Evolutionary conservation across 1,140 invertebrate genomes (phyloP), one percentile per base, ranked within the genome.

Genomic region (Megalonaias nervosa): DNA sequence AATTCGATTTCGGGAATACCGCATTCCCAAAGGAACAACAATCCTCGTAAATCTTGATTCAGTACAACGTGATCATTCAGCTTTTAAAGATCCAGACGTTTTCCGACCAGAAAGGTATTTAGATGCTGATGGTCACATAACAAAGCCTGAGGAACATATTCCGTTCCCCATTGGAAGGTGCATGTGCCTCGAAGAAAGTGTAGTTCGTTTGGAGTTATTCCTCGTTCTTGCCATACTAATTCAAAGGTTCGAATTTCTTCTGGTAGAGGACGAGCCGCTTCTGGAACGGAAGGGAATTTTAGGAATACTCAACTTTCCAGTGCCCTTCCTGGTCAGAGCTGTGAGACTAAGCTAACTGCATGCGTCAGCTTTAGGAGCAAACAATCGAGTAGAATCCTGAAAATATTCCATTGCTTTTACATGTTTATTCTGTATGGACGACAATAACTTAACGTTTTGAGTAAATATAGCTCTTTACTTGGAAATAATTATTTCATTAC

Each of bases 181-280:
- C 26, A 66, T 67, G 0, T 85, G 84, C 64, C 69, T 82, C 4
- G 84, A 82, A 1, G 81, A 85, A 80, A 64, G 74, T 38, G 58
- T 85, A 26, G 84, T 82, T 4, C 71, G 75, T 56, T 75, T 81
- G 74, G 82, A 85, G 69, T 56, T 84, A 17, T 85, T 85, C 71
- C 64, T 85, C 1, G 84, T 81, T 67, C 61, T 83, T 6, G 68
- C 84, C 11, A 68, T 76, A 6, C 16, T 85, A 56, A 38, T 85
- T 16, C 84, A 85, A 38, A 70, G 59, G 68, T 85, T 81, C 58
- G 60, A 71, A 12, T 61, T 83, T 72, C n/a, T 23, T 13, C 26
- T 72, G 13, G 58, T 71, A n/a, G 59, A 79, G 23, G 73, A 60
- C 16, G 38, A 57, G 21, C 56, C 14, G 31, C 26, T 71, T 56